Percentiles rank a stretch among this genome's conserved stretches.
Evolutionary conservation across 2,888 invertebrate genomes (phyloP).

Genomic region (Lasioglossum zephyrum): DNA sequence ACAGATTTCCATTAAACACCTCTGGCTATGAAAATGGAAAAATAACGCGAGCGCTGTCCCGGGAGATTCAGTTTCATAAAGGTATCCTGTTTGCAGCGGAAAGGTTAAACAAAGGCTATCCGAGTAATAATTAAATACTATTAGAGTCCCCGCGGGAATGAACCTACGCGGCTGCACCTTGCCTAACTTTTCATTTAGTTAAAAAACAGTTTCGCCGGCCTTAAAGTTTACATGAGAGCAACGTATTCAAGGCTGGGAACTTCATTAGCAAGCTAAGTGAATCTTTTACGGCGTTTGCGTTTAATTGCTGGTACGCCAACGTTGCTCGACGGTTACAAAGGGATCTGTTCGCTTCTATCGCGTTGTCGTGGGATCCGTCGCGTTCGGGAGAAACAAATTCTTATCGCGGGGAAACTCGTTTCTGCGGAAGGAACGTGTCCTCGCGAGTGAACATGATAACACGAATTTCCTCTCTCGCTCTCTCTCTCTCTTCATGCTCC

Average conservation of each 20-base stretch:
- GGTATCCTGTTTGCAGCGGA: background rate
- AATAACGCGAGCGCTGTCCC: background rate
- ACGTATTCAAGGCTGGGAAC: constrained; percentile 21
- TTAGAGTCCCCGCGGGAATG: background rate
- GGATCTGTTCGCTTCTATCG: constrained; percentile 28
- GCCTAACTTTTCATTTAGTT: background rate
- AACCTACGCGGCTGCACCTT: background rate
- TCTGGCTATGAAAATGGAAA: background rate
- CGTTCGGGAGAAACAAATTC: constrained; percentile 61
- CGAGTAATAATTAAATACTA: background rate
- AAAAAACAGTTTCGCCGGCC: background rate
- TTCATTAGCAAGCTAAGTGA: constrained; percentile 7
- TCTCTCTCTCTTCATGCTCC: background rate
- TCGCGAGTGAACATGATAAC: background rate
- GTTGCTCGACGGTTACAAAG: constrained; percentile 48
- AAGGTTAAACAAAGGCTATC: background rate
- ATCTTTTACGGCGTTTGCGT: constrained; percentile 44
- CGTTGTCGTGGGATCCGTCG: constrained; percentile 38
- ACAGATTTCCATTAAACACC: background rate
- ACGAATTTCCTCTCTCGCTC: background rate
- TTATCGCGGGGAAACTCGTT: constrained; percentile 11
- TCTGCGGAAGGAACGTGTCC: background rate
- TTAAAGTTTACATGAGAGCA: background rate
- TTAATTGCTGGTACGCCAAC: constrained; percentile 46
- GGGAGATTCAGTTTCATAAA: background rate